Percentiles rank a stretch among this genome's conserved stretches.
These are phyloP conservation scores for Osmerus mordax DNA, from an alignment of 2,113 vertebrate genomes.

Conservation along the genomic window DNA sequence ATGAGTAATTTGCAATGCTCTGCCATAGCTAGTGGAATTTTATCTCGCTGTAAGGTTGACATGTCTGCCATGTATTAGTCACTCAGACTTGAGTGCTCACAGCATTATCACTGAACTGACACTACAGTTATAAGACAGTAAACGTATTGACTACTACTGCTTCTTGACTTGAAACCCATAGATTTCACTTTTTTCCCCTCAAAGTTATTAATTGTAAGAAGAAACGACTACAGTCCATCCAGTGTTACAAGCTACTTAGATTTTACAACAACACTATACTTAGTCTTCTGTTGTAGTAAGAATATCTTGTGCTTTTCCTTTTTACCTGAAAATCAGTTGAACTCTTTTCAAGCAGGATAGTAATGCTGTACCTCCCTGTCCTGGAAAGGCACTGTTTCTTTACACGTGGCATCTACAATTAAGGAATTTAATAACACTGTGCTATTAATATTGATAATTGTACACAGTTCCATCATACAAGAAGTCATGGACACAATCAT, in stretches of 20 bases:
- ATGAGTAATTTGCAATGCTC: constrained; percentile 29
- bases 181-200: constrained; percentile 11
- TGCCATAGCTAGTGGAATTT: constrained; percentile 37
- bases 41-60: constrained; percentile 43
- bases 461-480: too few relatives aligned
- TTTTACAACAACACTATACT: not conserved
- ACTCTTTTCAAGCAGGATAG: too few relatives aligned
- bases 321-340: too few relatives aligned
- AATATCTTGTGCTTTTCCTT: not conserved
- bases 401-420: too few relatives aligned
- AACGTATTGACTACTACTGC: constrained; percentile 60
- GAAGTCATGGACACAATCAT: too few relatives aligned
- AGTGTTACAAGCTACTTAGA: constrained; percentile 7
- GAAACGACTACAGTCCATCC: constrained; percentile 2
- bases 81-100: constrained; percentile 38
- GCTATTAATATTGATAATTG: too few relatives aligned
- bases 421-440: too few relatives aligned
- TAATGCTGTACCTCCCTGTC: too few relatives aligned
- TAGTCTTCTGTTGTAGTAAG: not conserved
- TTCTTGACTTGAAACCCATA: constrained; percentile 51
- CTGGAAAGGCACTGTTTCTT: too few relatives aligned
- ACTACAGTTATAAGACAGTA: constrained; percentile 25
- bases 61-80: constrained; percentile 30
- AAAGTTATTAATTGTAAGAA: not conserved
- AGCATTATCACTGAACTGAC: constrained; percentile 40